Evolutionary conservation across 2,797 vertebrate genomes (phyloP), one percentile per base, ranked within the genome.

Genomic region (Pseudochromis fuscus): DNA sequence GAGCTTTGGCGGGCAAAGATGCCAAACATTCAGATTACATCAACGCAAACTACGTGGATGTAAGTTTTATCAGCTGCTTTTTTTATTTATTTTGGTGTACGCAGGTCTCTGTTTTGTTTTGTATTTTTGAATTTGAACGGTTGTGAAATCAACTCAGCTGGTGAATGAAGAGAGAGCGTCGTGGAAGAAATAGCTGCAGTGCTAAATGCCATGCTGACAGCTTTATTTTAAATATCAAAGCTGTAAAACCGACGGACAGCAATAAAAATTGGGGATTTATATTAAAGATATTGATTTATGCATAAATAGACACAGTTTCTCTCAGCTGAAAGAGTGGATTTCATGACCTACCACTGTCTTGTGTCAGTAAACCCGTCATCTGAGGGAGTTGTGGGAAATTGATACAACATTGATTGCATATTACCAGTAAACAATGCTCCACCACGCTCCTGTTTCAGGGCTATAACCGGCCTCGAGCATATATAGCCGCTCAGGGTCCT

Each of bases 1-100:
- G 96, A 87, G 96, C 96, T 81, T 92, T 98, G 88, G 94, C 97
- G 4, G 97, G 98, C 82, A 99, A 99, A 89, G 98, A 99, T 87
- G 95, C 96, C 84, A 99, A 98, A 95, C 97, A 98, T 93, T 98
- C 96, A 21, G 98, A 99, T 93, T 99, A 98, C 93, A 99, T 99
- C 91, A 99, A 98, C 46, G 98, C 96, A 88, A 99, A 99, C 94
- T 99, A 98, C 57, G 97, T 99, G 0, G 97, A 99, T 81, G 98
- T 99, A 94, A 96, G 98, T 96, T 61, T 55, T 31, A 45, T 18
- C 18, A 37, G 28, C 37, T 6, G 21, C 59, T 56, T 77, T 28
- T 15, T 16, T 65, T 16, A 1, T 13, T 38, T 37, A 27, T 46
- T n/a, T n/a, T n/a, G n/a, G n/a, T n/a, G n/a, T n/a, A n/a, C n/a